These are phyloP conservation scores for Parazoanthus swiftii DNA, from an alignment of 92 coral and sea anemone genomes.

Conservation along the genomic window DNA sequence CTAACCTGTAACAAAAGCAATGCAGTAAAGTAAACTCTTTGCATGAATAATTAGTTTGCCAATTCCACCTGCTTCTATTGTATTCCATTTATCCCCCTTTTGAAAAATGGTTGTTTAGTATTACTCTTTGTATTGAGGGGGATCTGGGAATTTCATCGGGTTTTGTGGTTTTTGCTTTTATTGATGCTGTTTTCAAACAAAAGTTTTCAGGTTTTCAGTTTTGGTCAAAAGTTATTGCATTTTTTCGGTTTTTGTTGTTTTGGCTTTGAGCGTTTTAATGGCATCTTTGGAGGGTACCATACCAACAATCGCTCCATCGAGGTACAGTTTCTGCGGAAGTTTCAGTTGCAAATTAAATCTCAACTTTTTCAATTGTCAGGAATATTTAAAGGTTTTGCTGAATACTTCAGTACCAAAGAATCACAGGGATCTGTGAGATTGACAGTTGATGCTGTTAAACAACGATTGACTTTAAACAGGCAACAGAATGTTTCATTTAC, in stretches of 20 bases:
- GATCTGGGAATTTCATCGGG: too few species aligned
- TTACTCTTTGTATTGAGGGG: too few species aligned
- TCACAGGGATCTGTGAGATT: slow-evolving; percentile 50
- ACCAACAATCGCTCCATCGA: slow-evolving; percentile 41
- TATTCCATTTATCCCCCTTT: too few species aligned
- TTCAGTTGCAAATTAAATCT: neutral
- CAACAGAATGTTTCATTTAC: slow-evolving; percentile 28
- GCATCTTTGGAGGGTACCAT: slow-evolving; percentile 35
- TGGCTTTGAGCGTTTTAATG: slow-evolving; percentile 42
- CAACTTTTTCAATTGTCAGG: slow-evolving; percentile 16
- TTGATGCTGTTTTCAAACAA: too few species aligned
- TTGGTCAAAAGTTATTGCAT: too few species aligned
- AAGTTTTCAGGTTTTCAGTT: too few species aligned
- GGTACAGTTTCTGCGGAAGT: slow-evolving; percentile 38
- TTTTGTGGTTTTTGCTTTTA: too few species aligned
- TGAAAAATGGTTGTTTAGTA: too few species aligned
- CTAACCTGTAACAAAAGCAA: too few species aligned
- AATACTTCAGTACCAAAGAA: neutral
- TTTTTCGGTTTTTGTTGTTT: slow-evolving; percentile 36
- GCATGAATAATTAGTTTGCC: too few species aligned
- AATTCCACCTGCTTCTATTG: too few species aligned
- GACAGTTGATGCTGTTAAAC: slow-evolving; percentile 43
- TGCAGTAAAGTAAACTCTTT: too few species aligned
- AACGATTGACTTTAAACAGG: slow-evolving; percentile 29
- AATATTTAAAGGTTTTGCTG: slow-evolving; percentile 4